Conservation (phyloP, 2,797 vertebrate genomes). For the Melanotaenia maccullochi region DNA sequence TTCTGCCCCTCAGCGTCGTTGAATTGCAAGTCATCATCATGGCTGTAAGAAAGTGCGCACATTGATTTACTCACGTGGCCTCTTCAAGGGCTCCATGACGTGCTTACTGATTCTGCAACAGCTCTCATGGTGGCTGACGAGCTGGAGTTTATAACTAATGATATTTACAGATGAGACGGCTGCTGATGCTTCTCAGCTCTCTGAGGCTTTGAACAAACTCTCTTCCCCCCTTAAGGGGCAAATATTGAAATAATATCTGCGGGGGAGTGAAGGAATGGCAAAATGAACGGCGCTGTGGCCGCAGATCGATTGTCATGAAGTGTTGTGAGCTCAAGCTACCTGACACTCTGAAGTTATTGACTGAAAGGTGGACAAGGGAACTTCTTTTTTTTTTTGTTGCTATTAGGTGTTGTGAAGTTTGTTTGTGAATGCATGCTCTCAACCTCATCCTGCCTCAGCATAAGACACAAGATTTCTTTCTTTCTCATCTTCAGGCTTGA, state of each 20-base stretch:
- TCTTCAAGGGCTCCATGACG: not conserved
- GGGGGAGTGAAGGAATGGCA: not conserved
- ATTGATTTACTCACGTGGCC: not conserved
- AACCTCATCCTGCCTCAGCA: slow-evolving; percentile 25
- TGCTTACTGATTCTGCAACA: not conserved
- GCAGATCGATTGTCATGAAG: slow-evolving; percentile 40
- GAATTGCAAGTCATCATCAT: not conserved
- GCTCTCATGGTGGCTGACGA: not conserved
- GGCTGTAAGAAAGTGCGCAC: not conserved
- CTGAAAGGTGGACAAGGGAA: slow-evolving; percentile 16
- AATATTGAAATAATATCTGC: slow-evolving; percentile 33
- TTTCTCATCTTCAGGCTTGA: slow-evolving; percentile 22
- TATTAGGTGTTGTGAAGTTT: slow-evolving; percentile 1
- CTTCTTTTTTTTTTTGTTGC: slow-evolving; percentile 8
- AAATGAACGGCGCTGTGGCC: not conserved
- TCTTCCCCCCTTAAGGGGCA: not conserved
- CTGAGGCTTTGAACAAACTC: slow-evolving; percentile 5
- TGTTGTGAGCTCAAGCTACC: slow-evolving; percentile 23
- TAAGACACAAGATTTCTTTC: slow-evolving; percentile 31
- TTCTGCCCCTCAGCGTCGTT: not conserved
- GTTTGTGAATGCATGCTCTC: slow-evolving; percentile 4
- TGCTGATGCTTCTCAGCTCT: slow-evolving; percentile 3
- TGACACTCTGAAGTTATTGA: slow-evolving; percentile 51
- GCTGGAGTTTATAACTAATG: slow-evolving; percentile 9
- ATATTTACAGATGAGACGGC: slow-evolving; percentile 27